These are phyloP conservation scores for Oceanites oceanicus DNA, from an alignment of 2,113 vertebrate species.

Conservation along the genomic window DNA sequence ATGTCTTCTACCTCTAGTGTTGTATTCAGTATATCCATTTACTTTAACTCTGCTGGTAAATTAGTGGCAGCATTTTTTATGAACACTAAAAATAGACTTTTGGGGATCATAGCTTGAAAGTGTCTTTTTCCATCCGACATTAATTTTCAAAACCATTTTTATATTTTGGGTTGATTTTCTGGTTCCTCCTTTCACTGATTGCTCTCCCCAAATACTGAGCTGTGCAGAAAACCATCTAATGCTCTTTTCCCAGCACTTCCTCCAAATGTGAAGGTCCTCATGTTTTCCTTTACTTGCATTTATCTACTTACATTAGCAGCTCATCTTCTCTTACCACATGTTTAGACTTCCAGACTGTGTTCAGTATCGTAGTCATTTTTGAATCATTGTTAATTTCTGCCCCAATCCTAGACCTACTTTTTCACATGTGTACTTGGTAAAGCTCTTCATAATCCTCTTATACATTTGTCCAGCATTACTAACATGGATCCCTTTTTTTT, in stretches of 20 bases:
- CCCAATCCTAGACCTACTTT: background rate
- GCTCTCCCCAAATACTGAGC: background rate
- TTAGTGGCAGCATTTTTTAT: background rate
- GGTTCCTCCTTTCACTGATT: background rate
- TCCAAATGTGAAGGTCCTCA: background rate
- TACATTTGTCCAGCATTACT: background rate
- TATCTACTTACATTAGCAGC: background rate
- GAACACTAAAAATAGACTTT: background rate
- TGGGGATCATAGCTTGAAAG: background rate
- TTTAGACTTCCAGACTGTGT: background rate
- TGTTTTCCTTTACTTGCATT: background rate
- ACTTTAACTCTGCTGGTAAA: background rate
- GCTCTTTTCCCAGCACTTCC: background rate
- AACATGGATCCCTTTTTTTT: background rate
- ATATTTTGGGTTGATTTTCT: background rate
- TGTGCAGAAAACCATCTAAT: background rate
- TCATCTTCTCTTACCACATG: background rate
- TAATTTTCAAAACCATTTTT: background rate
- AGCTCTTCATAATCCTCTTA: slow-evolving; percentile 21
- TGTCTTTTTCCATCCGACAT: background rate
- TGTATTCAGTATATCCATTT: background rate
- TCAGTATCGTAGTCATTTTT: background rate
- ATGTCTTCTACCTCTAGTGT: background rate
- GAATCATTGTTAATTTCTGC: background rate
- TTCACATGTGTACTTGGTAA: background rate